Base-by-base conservation (phyloP, 2,888 invertebrate genomes). In the Rhagium mordax region DNA sequence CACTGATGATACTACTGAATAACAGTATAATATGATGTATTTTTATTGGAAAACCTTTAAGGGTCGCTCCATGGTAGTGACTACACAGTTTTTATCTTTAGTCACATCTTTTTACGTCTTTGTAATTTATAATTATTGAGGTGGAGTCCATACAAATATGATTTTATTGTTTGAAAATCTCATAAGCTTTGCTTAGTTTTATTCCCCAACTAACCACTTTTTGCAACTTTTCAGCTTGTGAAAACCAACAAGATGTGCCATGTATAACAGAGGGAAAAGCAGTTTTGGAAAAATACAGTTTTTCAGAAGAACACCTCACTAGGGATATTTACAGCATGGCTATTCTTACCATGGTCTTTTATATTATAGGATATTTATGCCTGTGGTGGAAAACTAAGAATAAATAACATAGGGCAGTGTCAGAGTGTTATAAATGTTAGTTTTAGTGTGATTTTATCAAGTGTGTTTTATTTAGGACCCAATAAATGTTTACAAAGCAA, bases 201-300 rank as follows among this genome's bases (percentile, higher is more conserved):
- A 24, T 21, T 13, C 16, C n/a, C 49, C 5, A 18, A 1, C n/a
- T 18, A 49, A 24, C 6, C 24, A 24, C 61, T 48, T 24, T 15
- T 13, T 41, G n/a, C 5, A 10, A 1, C 13, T 62, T 86, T 87
- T 15, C 84, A 94, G 93, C 92, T 41, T 95, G 95, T 84, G 89
- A 91, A 65, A 86, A 87, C 33, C 86, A 89, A 41, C 88, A 90
- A 67, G 92, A 92, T 5, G 85, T 93, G 6, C 95, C 95, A 0
- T 96, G 96, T 83, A 86, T 95, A 61, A 91, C 89, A 73, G 91
- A 91, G 2, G 96, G 96, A 0, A 88, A 89, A 18, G 92, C 94
- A 82, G 95, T 96, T 0, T 88, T 96, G 53, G 90, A 90, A 47
- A 91, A 91, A 72, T 95, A 93, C 84, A 94, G 94, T 86, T 96